These are phyloP conservation scores for Fregetta grallaria DNA, from an alignment of 2,113 vertebrate species.

Conservation along the genomic window DNA sequence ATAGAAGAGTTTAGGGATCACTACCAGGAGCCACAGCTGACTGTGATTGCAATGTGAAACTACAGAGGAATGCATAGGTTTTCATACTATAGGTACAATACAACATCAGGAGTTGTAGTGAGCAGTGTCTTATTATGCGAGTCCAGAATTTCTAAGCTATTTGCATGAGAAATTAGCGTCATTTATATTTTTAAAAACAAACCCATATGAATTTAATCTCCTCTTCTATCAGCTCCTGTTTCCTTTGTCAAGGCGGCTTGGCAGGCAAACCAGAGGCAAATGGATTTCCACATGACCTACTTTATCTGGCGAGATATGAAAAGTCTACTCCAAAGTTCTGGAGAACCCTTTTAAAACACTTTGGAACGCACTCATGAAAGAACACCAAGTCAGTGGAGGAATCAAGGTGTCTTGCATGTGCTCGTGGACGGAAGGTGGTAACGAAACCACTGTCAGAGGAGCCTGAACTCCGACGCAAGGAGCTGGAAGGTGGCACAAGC, in stretches of 20 bases:
- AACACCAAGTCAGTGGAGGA: neutral
- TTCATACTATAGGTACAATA: neutral
- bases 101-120: neutral
- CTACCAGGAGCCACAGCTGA: neutral
- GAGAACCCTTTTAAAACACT: neutral
- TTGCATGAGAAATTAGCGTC: neutral
- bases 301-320: neutral
- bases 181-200: conserved; percentile 11
- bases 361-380: neutral
- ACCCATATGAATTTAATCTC: conserved; percentile 5
- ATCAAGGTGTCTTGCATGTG: neutral
- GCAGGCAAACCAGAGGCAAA: conserved; percentile 9
- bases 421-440: neutral
- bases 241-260: neutral
- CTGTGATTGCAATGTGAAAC: neutral
- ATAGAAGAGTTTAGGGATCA: neutral
- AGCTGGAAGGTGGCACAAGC: neutral
- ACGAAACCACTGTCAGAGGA: neutral
- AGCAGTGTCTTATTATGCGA: neutral
- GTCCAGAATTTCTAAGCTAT: conserved; percentile 1
- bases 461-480: neutral
- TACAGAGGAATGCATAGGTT: neutral
- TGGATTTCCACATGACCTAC: conserved; percentile 31
- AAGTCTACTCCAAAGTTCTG: neutral
- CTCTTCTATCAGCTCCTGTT: conserved; percentile 31